Conservation (phyloP, 2,888 invertebrate genomes). For the Aphelenchoides bicaudatus region DNA sequence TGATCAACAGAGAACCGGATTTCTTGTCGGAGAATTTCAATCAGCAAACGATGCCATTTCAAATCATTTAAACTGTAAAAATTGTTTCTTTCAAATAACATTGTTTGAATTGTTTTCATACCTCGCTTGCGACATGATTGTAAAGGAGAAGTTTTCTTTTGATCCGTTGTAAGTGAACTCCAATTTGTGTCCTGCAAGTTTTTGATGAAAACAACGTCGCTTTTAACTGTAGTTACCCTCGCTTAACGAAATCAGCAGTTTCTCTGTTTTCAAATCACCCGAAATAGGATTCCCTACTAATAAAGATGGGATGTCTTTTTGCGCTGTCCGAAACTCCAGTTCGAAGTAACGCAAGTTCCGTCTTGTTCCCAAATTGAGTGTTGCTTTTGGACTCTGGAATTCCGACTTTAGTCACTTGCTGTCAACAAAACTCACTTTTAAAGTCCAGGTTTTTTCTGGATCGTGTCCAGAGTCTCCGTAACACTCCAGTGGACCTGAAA, state of each 20-base stretch:
- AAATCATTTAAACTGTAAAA: slow-evolving; percentile 43
- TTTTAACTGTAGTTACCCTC: not conserved
- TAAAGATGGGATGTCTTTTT: slow-evolving; percentile 25
- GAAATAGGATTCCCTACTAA: not conserved
- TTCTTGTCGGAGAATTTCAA: slow-evolving; percentile 43
- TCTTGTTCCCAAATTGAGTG: slow-evolving; percentile 2
- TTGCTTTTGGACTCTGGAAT: slow-evolving; percentile 5
- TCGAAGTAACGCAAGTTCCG: slow-evolving; percentile 19
- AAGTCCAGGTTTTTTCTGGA: slow-evolving; percentile 11
- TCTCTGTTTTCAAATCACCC: not conserved
- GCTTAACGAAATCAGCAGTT: not conserved
- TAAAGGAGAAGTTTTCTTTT: not conserved
- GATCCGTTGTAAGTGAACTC: not conserved
- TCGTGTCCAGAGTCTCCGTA: slow-evolving; percentile 34
- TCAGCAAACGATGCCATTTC: slow-evolving; percentile 47
- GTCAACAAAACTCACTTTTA: too few relatives aligned
- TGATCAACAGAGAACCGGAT: slow-evolving; percentile 35
- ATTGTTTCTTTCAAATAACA: slow-evolving; percentile 8
- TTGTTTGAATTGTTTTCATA: not conserved
- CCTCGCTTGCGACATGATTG: slow-evolving; percentile 22
- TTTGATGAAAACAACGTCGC: not conserved
- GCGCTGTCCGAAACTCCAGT: slow-evolving; percentile 33
- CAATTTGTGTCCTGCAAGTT: slow-evolving; percentile 10
- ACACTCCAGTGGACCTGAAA: slow-evolving; percentile 43
- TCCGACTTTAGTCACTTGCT: too few relatives aligned